phyloP scores from a whole-genome alignment of 37 sponge, comb jelly and placozoan genomes.

The Amphimedon queenslandica region DNA sequence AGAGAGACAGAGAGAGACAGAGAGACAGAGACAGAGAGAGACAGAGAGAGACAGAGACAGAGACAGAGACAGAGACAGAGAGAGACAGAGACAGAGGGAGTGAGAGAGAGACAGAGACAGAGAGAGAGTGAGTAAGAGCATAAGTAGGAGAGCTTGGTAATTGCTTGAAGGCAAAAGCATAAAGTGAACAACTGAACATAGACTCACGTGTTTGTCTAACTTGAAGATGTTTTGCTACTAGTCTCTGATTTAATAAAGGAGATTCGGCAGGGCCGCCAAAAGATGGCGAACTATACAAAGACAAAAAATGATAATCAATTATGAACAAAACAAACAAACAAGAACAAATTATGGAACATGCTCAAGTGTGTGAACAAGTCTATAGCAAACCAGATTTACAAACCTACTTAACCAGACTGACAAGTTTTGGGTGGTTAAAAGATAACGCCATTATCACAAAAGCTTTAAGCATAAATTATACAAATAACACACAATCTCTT shows the following conservation, averaged over 20 bases:
- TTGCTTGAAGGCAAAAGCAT: no score
- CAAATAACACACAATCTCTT: no score
- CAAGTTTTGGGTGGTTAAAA: no score
- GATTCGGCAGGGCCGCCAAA: not conserved
- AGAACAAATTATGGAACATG: no score
- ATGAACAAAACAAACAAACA: constrained; percentile 2
- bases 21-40: not conserved
- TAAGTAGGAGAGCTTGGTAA: not conserved
- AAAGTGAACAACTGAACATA: not conserved
- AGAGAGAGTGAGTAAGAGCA: not conserved
- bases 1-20: not conserved
- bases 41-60: not conserved
- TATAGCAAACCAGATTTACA: no score
- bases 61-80: not conserved
- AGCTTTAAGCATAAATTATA: no score
- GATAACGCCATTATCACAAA: no score
- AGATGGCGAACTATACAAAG: constrained; percentile 12
- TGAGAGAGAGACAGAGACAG: not conserved
- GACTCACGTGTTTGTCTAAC: constrained; percentile 48
- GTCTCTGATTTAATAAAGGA: constrained; percentile 4
- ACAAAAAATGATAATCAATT: no score
- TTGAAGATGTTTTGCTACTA: constrained; percentile 33
- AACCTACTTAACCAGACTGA: no score
- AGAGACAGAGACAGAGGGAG: not conserved
- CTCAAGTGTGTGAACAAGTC: no score